Evolutionary conservation across 2,797 vertebrate genomes (phyloP).

Genomic region (Synanceia verrucosa): DNA sequence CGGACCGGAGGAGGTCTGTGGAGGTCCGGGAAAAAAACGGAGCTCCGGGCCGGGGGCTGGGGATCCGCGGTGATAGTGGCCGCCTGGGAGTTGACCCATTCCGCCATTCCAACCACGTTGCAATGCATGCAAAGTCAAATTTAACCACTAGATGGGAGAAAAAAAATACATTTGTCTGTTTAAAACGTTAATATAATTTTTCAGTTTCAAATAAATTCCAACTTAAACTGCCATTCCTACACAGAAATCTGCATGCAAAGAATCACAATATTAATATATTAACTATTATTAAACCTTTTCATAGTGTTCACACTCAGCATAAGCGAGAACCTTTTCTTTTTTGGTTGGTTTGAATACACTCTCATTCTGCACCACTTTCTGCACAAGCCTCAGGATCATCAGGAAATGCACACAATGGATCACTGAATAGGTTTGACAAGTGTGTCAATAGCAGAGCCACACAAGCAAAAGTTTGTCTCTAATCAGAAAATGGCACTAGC

Average conservation of each 20-base stretch:
- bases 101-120: too few relatives aligned
- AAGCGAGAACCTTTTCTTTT: neutral
- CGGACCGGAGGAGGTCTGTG: too few relatives aligned
- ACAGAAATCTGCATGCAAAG: neutral
- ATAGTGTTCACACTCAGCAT: neutral
- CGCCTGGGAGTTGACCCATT: too few relatives aligned
- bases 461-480: conserved; percentile 13
- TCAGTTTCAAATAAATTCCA: too few relatives aligned
- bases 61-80: too few relatives aligned
- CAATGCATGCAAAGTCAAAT: too few relatives aligned
- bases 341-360: neutral
- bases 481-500: conserved; percentile 43
- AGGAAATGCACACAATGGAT: neutral
- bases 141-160: too few relatives aligned
- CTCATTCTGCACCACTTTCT: neutral
- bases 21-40: too few relatives aligned
- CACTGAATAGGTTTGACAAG: neutral
- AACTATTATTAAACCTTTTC: neutral
- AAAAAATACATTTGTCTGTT: too few relatives aligned
- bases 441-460: conserved; percentile 12
- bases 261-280: neutral
- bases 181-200: too few relatives aligned
- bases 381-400: neutral
- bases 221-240: neutral
- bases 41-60: too few relatives aligned